Conservation (phyloP, 2,113 vertebrate species). For the Corythaeola cristata region DNA sequence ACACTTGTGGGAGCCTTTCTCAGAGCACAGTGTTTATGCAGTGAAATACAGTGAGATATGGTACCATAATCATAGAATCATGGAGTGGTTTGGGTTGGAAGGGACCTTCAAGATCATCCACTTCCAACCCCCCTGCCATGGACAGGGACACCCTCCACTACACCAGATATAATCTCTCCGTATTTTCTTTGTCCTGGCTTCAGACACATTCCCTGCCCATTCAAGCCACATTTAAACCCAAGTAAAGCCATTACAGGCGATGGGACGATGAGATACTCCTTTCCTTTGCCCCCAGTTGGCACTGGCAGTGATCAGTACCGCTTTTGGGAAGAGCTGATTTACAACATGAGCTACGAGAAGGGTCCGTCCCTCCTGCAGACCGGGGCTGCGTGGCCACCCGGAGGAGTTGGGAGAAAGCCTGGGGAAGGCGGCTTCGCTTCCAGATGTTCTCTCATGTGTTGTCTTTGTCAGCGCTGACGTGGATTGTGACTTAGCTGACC, state of each 20-base stretch:
- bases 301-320: neutral
- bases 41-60: neutral
- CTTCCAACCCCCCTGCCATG: too few species aligned
- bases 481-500: neutral
- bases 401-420: too few species aligned
- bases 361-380: neutral
- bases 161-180: neutral
- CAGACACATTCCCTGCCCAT: neutral
- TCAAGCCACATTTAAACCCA: neutral
- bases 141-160: too few species aligned
- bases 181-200: neutral
- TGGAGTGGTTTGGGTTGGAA: too few species aligned
- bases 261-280: rapidly evolving
- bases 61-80: neutral
- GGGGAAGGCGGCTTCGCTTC: neutral
- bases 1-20: neutral
- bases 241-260: neutral
- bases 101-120: too few species aligned
- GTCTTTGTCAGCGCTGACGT: neutral
- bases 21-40: neutral
- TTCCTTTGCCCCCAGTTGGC: neutral
- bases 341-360: neutral
- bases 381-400: rapidly evolving
- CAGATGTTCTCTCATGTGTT: neutral
- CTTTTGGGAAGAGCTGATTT: neutral